Conservation (phyloP, 2,113 vertebrate genomes). For the Microtus montanus region DNA sequence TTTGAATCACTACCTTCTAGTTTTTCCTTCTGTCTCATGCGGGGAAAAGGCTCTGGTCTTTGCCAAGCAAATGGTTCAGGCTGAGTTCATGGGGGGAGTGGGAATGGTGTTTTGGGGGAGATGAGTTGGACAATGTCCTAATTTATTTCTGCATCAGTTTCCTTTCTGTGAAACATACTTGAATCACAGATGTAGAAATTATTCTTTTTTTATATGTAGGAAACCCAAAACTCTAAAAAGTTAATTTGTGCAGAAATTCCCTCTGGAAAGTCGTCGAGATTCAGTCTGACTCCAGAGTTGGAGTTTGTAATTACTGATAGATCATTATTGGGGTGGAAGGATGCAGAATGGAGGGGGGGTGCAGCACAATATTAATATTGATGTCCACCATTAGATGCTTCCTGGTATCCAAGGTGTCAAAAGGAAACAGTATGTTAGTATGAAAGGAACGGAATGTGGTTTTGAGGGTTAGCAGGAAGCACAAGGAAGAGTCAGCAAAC, state of each 20-base stretch:
- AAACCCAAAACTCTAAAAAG: not conserved
- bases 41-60: not conserved
- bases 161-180: constrained; percentile 30
- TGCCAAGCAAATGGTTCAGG: not conserved
- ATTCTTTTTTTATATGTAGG: not conserved
- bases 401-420: not conserved
- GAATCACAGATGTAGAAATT: not conserved
- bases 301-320: not conserved
- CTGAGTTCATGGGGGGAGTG: not conserved
- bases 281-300: not conserved
- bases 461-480: constrained; percentile 15
- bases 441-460: not conserved
- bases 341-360: not conserved
- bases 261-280: not conserved
- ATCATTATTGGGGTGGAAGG: not conserved
- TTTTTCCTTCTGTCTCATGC: not conserved
- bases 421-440: not conserved
- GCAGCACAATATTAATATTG: not conserved
- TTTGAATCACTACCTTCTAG: not conserved
- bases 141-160: not conserved
- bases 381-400: not conserved
- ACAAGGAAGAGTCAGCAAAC: not conserved
- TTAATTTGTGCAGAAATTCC: constrained; percentile 23
- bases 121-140: not conserved
- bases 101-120: not conserved